phyloP scores from a whole-genome alignment of 2,797 vertebrate species.

The Coendou prehensilis region DNA sequence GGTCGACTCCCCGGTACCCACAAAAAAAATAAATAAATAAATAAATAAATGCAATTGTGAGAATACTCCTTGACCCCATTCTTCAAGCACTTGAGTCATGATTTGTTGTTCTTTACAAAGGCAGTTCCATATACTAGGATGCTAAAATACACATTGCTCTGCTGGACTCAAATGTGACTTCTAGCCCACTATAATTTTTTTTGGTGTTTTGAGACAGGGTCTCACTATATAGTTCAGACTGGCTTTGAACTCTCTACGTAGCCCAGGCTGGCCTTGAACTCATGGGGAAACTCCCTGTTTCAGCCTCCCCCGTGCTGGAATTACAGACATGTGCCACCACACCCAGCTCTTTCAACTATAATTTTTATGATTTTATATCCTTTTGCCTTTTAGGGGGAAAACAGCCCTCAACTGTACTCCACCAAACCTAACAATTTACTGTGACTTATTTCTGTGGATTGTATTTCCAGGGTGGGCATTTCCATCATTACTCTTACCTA shows the following conservation, averaged over 20 bases:
- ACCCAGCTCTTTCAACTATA: not conserved
- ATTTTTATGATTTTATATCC: not conserved
- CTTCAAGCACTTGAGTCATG: not conserved
- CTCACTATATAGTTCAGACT: not conserved
- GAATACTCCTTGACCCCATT: conserved; percentile 45
- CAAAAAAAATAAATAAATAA: too few species aligned
- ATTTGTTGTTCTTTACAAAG: conserved; percentile 17
- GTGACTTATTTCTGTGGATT: not conserved
- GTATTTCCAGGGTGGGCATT: not conserved
- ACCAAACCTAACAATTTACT: not conserved
- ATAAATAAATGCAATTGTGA: not conserved
- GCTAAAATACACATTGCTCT: not conserved
- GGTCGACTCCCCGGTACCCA: too few species aligned
- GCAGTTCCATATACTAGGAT: not conserved
- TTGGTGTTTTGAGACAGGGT: not conserved
- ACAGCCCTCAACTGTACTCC: not conserved
- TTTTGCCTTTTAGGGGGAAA: not conserved
- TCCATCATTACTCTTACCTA: too few species aligned
- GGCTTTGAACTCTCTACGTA: not conserved
- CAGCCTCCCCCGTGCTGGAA: not conserved
- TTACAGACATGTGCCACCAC: not conserved
- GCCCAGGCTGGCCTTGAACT: not conserved
- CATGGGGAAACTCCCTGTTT: not conserved
- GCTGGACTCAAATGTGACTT: not conserved
- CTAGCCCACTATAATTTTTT: not conserved